phyloP scores from a whole-genome alignment of 2,797 vertebrate genomes.

The Bryconaethiops microstoma region DNA sequence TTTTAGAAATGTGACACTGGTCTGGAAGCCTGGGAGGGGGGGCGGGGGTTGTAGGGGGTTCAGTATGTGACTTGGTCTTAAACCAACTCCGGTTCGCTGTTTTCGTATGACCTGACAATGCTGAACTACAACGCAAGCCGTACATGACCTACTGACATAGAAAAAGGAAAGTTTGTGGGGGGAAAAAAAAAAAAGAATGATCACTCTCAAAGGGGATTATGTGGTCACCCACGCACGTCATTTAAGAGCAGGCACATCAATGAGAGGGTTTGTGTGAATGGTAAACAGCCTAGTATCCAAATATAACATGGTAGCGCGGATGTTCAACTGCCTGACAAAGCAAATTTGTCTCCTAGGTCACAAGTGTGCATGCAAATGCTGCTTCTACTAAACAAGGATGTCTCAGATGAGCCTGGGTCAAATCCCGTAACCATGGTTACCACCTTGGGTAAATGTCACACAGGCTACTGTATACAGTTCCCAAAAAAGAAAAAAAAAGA shows the following conservation, averaged over 20 bases:
- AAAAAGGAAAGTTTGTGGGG: neutral
- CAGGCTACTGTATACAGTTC: conserved; percentile 23
- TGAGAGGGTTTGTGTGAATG: conserved; percentile 31
- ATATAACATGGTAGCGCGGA: conserved; percentile 28
- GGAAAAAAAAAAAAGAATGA: neutral
- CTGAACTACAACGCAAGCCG: neutral
- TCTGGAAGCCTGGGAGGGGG: neutral
- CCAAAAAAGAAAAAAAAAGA: conserved; percentile 9
- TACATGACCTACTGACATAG: neutral
- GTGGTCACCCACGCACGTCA: neutral
- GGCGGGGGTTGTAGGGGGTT: conserved; percentile 11
- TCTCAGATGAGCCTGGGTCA: conserved; percentile 33
- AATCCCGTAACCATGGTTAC: conserved; percentile 47
- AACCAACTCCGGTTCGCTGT: conserved; percentile 31
- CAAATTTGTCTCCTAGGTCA: conserved; percentile 46
- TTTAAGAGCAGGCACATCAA: conserved; percentile 6
- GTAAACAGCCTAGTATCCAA: conserved; percentile 15
- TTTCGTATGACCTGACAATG: neutral
- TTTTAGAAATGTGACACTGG: conserved; percentile 67
- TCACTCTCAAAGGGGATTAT: neutral
- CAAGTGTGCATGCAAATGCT: conserved; percentile 27
- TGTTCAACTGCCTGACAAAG: conserved; percentile 38
- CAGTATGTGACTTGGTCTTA: conserved; percentile 55
- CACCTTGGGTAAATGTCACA: conserved; percentile 53
- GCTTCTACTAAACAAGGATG: conserved; percentile 42